Percentiles rank a stretch among this genome's conserved stretches.
phyloP scores from a whole-genome alignment of 2,797 vertebrate species.

The Mastacembelus armatus region DNA sequence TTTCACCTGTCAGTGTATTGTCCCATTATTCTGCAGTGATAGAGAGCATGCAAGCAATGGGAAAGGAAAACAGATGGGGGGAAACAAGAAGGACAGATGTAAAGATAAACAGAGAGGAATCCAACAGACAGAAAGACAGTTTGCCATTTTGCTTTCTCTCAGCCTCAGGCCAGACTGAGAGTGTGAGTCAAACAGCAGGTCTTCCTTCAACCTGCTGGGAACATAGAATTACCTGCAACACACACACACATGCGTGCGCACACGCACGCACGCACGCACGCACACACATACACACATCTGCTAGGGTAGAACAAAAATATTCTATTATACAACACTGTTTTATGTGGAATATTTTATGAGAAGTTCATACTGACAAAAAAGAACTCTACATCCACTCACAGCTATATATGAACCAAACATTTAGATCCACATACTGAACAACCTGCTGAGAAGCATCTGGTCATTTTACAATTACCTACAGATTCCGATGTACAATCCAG shows the following conservation, averaged over 20 bases:
- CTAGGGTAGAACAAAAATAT: slow-evolving; percentile 6
- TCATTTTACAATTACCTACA: slow-evolving; percentile 1
- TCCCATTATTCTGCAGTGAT: background rate
- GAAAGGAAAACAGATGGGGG: slow-evolving; percentile 1
- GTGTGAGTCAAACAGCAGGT: slow-evolving; percentile 52
- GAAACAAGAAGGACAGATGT: background rate
- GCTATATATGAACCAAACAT: background rate
- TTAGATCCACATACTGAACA: background rate
- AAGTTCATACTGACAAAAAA: background rate
- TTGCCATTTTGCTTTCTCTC: slow-evolving; percentile 50
- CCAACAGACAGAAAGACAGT: slow-evolving; percentile 34
- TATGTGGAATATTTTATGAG: slow-evolving; percentile 1
- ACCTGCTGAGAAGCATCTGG: background rate
- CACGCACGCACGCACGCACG: slow-evolving; percentile 28
- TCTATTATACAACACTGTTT: slow-evolving; percentile 18
- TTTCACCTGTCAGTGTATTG: background rate
- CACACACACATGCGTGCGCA: slow-evolving; percentile 26
- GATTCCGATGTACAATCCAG: background rate
- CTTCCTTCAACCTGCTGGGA: slow-evolving; percentile 49
- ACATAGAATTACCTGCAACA: slow-evolving; percentile 32
- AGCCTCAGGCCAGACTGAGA: slow-evolving; percentile 47
- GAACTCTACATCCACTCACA: background rate
- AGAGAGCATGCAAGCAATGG: background rate
- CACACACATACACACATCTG: slow-evolving; percentile 9
- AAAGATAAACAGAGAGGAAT: slow-evolving; percentile 19